Evolutionary conservation across 2,113 vertebrate species (phyloP).

Genomic region (Caracal caracal): DNA sequence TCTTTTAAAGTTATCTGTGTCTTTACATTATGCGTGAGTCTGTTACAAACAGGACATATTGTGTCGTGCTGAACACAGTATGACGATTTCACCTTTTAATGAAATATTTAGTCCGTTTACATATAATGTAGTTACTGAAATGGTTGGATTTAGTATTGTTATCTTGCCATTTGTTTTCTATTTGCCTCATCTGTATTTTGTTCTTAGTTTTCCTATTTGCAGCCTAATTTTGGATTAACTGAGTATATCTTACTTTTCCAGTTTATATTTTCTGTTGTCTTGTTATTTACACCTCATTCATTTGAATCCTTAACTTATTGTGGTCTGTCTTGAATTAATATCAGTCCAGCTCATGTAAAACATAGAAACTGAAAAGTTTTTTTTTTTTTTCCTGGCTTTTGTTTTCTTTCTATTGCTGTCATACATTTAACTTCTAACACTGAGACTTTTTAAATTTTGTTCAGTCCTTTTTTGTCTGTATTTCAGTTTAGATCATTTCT

Average conservation of each 20-base stretch:
- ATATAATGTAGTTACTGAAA: background rate
- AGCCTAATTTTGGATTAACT: background rate
- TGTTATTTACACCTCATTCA: background rate
- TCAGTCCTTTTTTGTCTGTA: background rate
- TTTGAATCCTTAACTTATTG: background rate
- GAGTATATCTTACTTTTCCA: background rate
- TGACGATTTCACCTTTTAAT: background rate
- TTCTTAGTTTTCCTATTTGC: background rate
- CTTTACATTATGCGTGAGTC: background rate
- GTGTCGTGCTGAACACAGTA: background rate
- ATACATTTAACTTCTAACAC: background rate
- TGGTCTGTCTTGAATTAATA: constrained; percentile 11
- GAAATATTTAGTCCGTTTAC: background rate
- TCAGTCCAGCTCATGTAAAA: background rate
- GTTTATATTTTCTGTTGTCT: background rate
- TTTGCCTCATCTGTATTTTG: background rate
- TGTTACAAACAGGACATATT: background rate
- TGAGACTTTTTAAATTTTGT: background rate
- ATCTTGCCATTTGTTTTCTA: background rate
- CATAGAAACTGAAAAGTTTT: background rate
- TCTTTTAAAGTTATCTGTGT: background rate
- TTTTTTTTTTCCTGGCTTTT: background rate
- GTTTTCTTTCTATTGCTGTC: background rate
- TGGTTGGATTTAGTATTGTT: background rate
- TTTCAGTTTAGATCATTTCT: constrained; percentile 1